Percentiles rank a stretch among this genome's conserved stretches.
phyloP scores from a whole-genome alignment of 2,113 vertebrate species.

The Mystacornis crossleyi region DNA sequence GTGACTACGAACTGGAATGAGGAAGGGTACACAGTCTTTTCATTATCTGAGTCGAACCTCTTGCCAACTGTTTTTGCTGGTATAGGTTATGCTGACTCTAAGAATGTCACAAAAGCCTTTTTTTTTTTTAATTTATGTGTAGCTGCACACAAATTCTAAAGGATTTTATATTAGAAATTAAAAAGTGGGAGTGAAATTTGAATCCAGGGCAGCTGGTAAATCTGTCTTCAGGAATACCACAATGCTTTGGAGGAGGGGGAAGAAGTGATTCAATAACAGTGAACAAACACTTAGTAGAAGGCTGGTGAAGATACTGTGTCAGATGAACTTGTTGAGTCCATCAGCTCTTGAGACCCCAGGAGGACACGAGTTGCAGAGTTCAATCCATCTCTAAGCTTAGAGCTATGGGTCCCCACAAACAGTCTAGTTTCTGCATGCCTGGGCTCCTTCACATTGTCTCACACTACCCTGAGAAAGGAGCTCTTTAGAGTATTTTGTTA shows the following conservation, averaged over 20 bases:
- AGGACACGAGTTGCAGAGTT: neutral
- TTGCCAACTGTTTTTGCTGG: neutral
- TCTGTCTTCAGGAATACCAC: neutral
- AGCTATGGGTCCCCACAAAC: neutral
- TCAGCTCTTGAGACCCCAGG: neutral
- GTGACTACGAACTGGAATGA: neutral
- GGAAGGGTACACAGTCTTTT: neutral
- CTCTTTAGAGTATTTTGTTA: slow-evolving; percentile 2
- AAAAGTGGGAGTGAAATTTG: neutral
- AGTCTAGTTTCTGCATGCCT: neutral
- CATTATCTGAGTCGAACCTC: neutral
- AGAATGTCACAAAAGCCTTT: neutral
- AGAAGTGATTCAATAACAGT: neutral
- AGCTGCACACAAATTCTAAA: neutral
- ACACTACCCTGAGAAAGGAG: neutral
- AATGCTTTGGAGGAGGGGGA: neutral
- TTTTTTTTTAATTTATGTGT: neutral
- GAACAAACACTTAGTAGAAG: neutral
- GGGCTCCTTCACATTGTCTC: neutral
- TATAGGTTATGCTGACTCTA: neutral
- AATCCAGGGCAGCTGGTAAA: neutral
- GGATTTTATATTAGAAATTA: neutral
- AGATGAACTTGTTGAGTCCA: neutral
- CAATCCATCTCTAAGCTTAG: neutral
- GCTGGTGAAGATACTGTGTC: neutral